A percentile compares a stretch with the other conserved stretches of the same genome.
These are phyloP conservation scores for Matsumyia berberina DNA, from an alignment of 2,888 invertebrate species.

Conservation along the genomic window DNA sequence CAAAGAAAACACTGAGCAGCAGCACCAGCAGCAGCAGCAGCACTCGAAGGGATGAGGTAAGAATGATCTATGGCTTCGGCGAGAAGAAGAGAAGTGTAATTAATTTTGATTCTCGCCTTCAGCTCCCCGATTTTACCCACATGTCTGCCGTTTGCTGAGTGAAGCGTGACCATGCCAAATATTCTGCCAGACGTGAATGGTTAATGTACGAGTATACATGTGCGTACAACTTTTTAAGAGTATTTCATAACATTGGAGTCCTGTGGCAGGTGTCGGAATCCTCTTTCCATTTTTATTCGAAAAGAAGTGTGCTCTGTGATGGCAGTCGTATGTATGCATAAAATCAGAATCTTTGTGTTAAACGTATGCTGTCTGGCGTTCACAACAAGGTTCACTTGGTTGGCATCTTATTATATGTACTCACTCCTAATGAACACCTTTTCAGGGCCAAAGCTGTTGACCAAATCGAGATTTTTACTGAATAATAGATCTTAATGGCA, in stretches of 20 bases:
- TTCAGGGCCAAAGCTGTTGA: background rate
- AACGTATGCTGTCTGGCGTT: slow-evolving; percentile 9
- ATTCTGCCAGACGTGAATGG: slow-evolving; percentile 34
- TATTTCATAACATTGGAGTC: slow-evolving; percentile 9
- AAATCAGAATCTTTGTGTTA: background rate
- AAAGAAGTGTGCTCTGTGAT: background rate
- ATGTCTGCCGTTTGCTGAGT: slow-evolving; percentile 47
- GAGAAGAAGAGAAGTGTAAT: slow-evolving; percentile 67
- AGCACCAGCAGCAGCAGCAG: slow-evolving; percentile 7
- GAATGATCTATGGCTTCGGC: slow-evolving; percentile 67
- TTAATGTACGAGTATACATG: slow-evolving; percentile 33
- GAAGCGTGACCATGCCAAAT: slow-evolving; percentile 62
- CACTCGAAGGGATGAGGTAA: slow-evolving; percentile 47
- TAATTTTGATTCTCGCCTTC: slow-evolving; percentile 58
- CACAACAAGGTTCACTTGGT: background rate
- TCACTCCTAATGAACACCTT: slow-evolving; percentile 13
- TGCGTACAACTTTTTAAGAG: slow-evolving; percentile 31
- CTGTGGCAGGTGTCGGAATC: slow-evolving; percentile 10
- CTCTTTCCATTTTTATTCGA: background rate
- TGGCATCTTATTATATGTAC: slow-evolving; percentile 8
- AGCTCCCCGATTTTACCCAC: slow-evolving; percentile 16
- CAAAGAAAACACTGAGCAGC: slow-evolving; percentile 33
- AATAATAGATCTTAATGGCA: slow-evolving; percentile 7
- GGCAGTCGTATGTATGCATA: background rate
- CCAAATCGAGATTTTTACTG: background rate